These are phyloP conservation scores for Danionella dracula DNA, from an alignment of 2,797 vertebrate genomes.

Conservation along the genomic window DNA sequence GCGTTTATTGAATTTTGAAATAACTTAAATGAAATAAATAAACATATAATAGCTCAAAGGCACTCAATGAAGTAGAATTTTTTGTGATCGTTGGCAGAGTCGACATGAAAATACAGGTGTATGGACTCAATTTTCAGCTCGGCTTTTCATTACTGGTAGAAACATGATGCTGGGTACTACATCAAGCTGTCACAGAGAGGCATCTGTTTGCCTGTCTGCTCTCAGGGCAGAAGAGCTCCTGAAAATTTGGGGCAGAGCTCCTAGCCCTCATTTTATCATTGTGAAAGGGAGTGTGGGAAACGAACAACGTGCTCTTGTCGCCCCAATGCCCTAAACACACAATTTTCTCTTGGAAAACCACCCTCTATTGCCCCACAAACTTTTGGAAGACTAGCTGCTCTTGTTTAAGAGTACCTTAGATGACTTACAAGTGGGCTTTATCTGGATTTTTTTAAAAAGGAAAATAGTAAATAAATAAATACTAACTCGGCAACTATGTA, in stretches of 20 bases:
- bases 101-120: slow-evolving; percentile 31
- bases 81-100: background rate
- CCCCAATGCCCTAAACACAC: slow-evolving; percentile 1
- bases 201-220: slow-evolving; percentile 39
- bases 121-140: slow-evolving; percentile 32
- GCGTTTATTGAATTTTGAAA: background rate
- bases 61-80: background rate
- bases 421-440: no score
- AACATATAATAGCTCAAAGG: background rate
- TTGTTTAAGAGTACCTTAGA: background rate
- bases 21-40: background rate
- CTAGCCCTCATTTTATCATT: slow-evolving; percentile 37
- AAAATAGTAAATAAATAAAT: no score
- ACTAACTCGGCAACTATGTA: no score
- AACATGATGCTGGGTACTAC: slow-evolving; percentile 28
- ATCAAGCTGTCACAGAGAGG: slow-evolving; percentile 39
- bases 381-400: slow-evolving; percentile 3
- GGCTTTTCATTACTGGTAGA: slow-evolving; percentile 27
- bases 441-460: no score
- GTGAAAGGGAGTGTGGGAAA: slow-evolving; percentile 34
- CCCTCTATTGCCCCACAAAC: slow-evolving; percentile 19
- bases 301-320: slow-evolving; percentile 23
- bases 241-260: slow-evolving; percentile 33
- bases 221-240: slow-evolving; percentile 27
- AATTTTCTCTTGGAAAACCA: slow-evolving; percentile 12